Evolutionary conservation across 2,797 vertebrate species (phyloP).

Genomic region (Cygnus olor): DNA sequence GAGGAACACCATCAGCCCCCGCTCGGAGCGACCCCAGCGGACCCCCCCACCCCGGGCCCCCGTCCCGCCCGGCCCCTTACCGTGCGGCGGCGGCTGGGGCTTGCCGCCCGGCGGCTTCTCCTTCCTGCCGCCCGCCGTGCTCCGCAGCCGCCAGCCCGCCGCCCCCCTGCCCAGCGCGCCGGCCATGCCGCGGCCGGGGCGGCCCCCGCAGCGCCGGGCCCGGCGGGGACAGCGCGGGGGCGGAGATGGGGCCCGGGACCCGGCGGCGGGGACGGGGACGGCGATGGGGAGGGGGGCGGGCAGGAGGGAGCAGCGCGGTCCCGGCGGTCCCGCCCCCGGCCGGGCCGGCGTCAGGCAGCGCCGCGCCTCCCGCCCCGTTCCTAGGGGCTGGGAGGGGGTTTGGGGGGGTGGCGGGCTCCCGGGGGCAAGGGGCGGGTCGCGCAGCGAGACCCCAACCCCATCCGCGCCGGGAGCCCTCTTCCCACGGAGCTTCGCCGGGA

Average conservation of each 20-base stretch:
- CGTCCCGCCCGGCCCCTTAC: constrained; percentile 32
- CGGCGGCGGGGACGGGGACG: not conserved
- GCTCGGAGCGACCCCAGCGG: not conserved
- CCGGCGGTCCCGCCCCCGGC: constrained; percentile 22
- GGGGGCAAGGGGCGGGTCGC: too few relatives aligned
- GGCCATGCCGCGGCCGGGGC: constrained; percentile 18
- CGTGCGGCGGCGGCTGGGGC: constrained; percentile 57
- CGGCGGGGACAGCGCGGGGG: not conserved
- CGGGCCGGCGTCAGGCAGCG: constrained; percentile 4
- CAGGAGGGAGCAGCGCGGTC: not conserved
- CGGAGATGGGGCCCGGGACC: not conserved
- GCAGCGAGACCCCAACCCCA: not conserved
- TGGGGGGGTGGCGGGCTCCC: too few relatives aligned
- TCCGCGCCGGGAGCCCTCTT: constrained; percentile 34
- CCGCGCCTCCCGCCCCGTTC: not conserved
- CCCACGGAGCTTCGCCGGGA: constrained; percentile 17
- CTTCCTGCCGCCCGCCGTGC: constrained; percentile 47
- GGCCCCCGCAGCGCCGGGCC: not conserved
- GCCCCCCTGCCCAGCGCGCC: constrained; percentile 55
- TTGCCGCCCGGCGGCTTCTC: constrained; percentile 49
- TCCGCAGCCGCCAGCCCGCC: constrained; percentile 70
- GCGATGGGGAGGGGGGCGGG: not conserved
- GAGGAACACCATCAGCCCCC: not conserved
- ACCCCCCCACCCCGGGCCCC: not conserved
- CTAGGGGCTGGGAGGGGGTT: too few relatives aligned